phyloP scores from a whole-genome alignment of 2,113 vertebrate genomes.

The Brachyhypopomus gauderio region DNA sequence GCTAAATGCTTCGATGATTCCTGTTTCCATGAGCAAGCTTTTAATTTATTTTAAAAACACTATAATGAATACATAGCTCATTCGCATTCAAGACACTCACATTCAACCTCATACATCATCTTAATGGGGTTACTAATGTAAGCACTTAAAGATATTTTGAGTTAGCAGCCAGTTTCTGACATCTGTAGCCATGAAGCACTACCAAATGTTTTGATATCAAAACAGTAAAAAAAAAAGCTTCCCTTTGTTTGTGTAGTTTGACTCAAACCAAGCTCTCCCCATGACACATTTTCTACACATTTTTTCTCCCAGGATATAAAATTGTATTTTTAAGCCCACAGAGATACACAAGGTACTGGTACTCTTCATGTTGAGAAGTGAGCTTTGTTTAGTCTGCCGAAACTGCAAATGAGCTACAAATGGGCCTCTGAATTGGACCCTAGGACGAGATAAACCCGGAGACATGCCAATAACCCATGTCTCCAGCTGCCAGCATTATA shows the following conservation, averaged over 20 bases:
- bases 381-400: neutral
- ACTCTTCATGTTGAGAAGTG: neutral
- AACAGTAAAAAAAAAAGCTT: neutral
- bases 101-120: no score
- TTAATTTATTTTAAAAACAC: no score
- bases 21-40: no score
- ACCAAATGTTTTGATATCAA: neutral
- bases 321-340: neutral
- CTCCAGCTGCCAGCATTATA: slow-evolving; percentile 40
- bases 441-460: slow-evolving; percentile 37
- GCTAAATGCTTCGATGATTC: neutral
- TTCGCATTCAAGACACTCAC: no score
- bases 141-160: no score
- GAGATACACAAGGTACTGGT: neutral
- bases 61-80: no score
- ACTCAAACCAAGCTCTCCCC: neutral
- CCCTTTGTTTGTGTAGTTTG: neutral
- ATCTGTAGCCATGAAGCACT: neutral
- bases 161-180: neutral
- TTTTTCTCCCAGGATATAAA: neutral
- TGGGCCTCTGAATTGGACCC: neutral
- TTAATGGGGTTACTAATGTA: no score
- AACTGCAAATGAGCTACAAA: neutral
- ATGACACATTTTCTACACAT: neutral
- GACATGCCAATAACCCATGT: slow-evolving; percentile 20